These are phyloP conservation scores for Psittacula echo DNA, from an alignment of 2,797 vertebrate genomes.

Conservation along the genomic window DNA sequence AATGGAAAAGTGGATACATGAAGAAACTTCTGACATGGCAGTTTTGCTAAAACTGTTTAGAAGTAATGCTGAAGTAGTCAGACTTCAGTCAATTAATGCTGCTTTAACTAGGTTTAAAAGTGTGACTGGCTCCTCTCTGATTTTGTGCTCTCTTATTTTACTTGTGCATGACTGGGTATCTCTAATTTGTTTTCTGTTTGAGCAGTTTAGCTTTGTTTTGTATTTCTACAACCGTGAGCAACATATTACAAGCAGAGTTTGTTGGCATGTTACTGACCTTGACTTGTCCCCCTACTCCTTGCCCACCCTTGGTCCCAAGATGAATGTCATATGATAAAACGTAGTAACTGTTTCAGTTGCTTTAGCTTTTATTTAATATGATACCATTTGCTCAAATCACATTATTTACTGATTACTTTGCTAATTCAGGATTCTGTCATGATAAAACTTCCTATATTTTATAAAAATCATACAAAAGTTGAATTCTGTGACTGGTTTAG, in stretches of 20 bases:
- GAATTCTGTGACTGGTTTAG: neutral
- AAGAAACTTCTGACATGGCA: conserved; percentile 9
- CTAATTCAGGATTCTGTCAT: neutral
- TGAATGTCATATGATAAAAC: neutral
- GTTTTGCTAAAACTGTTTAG: neutral
- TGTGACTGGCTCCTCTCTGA: neutral
- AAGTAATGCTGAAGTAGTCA: neutral
- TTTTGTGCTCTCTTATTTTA: conserved; percentile 8
- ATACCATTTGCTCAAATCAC: neutral
- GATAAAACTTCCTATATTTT: neutral
- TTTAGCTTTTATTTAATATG: neutral
- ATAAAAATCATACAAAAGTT: neutral
- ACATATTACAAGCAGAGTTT: neutral
- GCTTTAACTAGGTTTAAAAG: conserved; percentile 17
- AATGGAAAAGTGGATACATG: neutral
- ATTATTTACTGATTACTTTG: neutral
- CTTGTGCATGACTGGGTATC: neutral
- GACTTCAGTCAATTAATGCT: conserved; percentile 36
- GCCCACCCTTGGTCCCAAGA: neutral
- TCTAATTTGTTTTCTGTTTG: neutral
- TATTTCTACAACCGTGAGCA: neutral
- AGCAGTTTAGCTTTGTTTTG: neutral
- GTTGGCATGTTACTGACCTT: neutral
- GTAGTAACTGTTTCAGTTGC: neutral
- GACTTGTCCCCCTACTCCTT: too few species aligned